phyloP scores from a whole-genome alignment of 2,888 invertebrate genomes.

The Acrobasis repandana region DNA sequence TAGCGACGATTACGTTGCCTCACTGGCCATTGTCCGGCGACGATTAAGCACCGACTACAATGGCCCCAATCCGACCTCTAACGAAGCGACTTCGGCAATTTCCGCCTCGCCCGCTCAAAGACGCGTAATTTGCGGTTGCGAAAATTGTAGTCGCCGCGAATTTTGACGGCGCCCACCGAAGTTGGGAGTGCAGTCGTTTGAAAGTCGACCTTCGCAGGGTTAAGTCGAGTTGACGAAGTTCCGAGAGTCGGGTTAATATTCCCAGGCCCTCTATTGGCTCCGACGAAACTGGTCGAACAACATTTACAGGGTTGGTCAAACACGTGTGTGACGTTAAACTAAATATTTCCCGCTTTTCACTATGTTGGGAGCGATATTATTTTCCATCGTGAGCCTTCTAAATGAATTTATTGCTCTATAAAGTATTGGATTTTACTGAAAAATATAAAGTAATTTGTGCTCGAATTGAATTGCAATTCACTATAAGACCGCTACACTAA shows the following conservation, averaged over 20 bases:
- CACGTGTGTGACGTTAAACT: neutral
- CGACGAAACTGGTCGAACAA: constrained; percentile 37
- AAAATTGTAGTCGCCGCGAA: constrained; percentile 67
- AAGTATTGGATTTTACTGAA: neutral
- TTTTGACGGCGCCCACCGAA: constrained; percentile 58
- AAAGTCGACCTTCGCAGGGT: constrained; percentile 59
- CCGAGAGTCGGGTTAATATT: constrained; percentile 51
- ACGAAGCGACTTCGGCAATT: constrained; percentile 77
- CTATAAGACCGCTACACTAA: neutral
- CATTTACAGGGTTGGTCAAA: constrained; percentile 5
- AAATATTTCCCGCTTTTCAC: neutral
- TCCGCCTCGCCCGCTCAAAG: constrained; percentile 74
- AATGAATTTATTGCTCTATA: constrained; percentile 1
- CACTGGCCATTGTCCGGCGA: constrained; percentile 74
- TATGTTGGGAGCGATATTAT: neutral
- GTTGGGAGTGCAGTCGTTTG: constrained; percentile 61
- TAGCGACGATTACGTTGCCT: constrained; percentile 75
- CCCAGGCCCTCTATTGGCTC: constrained; percentile 49
- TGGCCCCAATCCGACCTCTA: constrained; percentile 72
- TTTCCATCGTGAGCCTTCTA: neutral
- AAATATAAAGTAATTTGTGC: neutral
- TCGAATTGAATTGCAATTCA: neutral
- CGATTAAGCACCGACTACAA: constrained; percentile 73
- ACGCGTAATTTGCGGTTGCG: constrained; percentile 76
- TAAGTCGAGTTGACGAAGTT: constrained; percentile 57